Evolutionary conservation across 2,888 invertebrate genomes (phyloP), one percentile per base, ranked within the genome.

Genomic region (Prosopocoilus inquinatus): DNA sequence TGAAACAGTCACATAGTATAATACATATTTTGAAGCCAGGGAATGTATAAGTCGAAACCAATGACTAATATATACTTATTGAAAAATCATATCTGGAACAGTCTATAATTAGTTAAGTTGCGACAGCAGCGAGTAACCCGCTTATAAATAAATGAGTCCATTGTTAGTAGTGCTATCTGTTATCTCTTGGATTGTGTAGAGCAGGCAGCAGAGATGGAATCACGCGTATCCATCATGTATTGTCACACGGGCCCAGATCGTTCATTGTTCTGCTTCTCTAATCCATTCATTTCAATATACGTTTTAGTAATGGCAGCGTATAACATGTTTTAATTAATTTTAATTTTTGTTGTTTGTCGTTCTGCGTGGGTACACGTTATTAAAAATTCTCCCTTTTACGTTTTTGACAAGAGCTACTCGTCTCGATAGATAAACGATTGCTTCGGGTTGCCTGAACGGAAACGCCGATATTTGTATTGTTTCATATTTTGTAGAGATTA

Each of bases 161-260:
- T 76, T 76, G 76, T 76, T 73, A 64, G 54, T 50, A 47, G 54
- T 45, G 51, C 39, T 50, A 38, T 38, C 49, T 45, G 55, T 60
- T 61, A 57, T 58, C 56, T 57, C 50, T 63, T 50, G 62, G 58
- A 60, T 60, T 68, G 64, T 61, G 64, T 61, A 64, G 61, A 62
- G 66, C 65, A 64, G 66, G 72, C 70, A 68, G 69, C 64, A 62
- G 69, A 74, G 74, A 75, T 75, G 70, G 64, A 67, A 74, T 75
- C 75, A 71, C 68, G 68, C 68, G 70, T 70, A 76, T 76, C 75
- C 74, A 76, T 76, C 76, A 75, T 75, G 75, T 75, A 76, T 76
- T 76, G 76, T 76, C 75, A 75, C 75, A 71, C 72, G 68, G 63
- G 53, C 66, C 67, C 69, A 74, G 70, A 76, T 75, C 75, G 72